Base-by-base conservation (phyloP, 2,888 invertebrate species). In the Agrilus mali region DNA sequence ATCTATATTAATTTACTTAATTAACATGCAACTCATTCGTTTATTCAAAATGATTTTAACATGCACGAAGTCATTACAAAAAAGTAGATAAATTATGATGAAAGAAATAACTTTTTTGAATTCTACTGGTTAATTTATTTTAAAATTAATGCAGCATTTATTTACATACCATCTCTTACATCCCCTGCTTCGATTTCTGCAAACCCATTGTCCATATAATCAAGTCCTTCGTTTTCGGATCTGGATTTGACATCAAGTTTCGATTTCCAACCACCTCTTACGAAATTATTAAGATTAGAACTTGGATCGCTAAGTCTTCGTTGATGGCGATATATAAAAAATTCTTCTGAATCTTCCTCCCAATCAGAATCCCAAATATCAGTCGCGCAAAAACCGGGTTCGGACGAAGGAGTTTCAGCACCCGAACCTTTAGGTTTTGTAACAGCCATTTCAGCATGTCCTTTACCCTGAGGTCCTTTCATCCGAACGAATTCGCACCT, bases 401-500 rank as follows among this genome's bases (percentile, higher is more conserved):
- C 95, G 14, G 90, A 90, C 44, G 86, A 85, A 15, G 96, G 96
- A 12, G 96, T 96, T 67, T 95, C 95, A 2, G 86, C 86, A 1
- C 95, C 95, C 13, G 88, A 88, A 57, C 86, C 88, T 64, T 84
- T 86, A 20, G 89, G 88, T 60, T 89, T 82, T n/a, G 87, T 86
- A 39, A 92, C 90, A 1, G 95, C 95, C 88, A 97, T 94, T 73
- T 98, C 96, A 0, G 96, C 96, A 69, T 93, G 89, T 0, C 89
- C 92, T 71, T 94, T 95, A 51, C 92, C 93, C 60, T 86, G 84
- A 12, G 97, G 97, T 12, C 97, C 97, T 68, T 95, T 87, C 94
- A 98, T 94, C 47, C 94, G 78, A 39, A 98, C 95, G 72, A 96
- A 98, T 71, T 98, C 97, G 60, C 96, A 89, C 44, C 96, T 78